A percentile compares a stretch with the other conserved stretches of the same genome.
Conservation (phyloP, 2,888 invertebrate genomes). For the Meliscaeva auricollis region DNA sequence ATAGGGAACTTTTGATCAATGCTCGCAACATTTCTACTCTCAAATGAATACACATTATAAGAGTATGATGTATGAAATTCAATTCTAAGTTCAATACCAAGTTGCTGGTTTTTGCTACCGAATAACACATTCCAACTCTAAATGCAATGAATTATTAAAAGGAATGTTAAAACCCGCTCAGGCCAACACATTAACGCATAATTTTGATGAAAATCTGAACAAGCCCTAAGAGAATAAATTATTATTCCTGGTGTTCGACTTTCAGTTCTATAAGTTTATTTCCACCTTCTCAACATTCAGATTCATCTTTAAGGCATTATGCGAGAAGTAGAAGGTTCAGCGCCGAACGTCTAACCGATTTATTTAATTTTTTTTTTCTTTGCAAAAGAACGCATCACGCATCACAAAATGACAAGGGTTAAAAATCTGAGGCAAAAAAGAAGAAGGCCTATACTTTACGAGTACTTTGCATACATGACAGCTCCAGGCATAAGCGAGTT, state of each 20-base stretch:
- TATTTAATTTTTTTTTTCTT: slow-evolving; percentile 3
- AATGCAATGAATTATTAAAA: slow-evolving; percentile 61
- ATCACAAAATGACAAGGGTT: slow-evolving; percentile 68
- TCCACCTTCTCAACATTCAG: slow-evolving; percentile 37
- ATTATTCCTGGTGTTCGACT: slow-evolving; percentile 6
- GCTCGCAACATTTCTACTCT: too few species aligned
- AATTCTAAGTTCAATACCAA: not conserved
- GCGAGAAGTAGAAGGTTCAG: slow-evolving; percentile 47
- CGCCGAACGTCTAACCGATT: slow-evolving; percentile 31
- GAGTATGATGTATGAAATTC: too few species aligned
- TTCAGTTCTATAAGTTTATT: slow-evolving; percentile 12
- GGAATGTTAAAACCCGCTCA: slow-evolving; percentile 55
- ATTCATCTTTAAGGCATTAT: slow-evolving; percentile 37
- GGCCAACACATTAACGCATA: slow-evolving; percentile 69
- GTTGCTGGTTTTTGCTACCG: slow-evolving; percentile 28
- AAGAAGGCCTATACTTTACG: not conserved
- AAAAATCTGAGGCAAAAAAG: slow-evolving; percentile 19
- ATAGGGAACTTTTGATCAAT: not conserved
- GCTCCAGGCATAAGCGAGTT: slow-evolving; percentile 59
- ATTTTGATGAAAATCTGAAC: slow-evolving; percentile 71
- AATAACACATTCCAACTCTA: slow-evolving; percentile 29
- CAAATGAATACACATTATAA: too few species aligned
- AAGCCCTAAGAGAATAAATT: slow-evolving; percentile 51
- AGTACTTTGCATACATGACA: slow-evolving; percentile 43
- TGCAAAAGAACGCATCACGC: slow-evolving; percentile 67